Evolutionary conservation across 2,888 invertebrate genomes (phyloP).

Genomic region (Synergus itoensis): DNA sequence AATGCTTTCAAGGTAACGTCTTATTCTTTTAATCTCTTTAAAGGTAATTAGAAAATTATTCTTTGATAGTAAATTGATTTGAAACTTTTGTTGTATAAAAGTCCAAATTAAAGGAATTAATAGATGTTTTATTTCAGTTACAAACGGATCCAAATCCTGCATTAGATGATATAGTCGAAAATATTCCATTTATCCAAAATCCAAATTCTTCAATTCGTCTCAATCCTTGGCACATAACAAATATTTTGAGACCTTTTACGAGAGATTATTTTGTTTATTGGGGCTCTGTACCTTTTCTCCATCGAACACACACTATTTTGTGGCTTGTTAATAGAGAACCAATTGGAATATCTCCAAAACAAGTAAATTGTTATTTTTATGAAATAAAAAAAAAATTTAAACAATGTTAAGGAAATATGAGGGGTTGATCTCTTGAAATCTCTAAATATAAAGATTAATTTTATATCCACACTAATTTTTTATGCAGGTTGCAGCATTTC

Average conservation of each 20-base stretch:
- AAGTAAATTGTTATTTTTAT: conserved; percentile 76
- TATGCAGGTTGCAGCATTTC: conserved; percentile 80
- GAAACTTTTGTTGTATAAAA: not conserved
- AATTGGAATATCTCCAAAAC: conserved; percentile 80
- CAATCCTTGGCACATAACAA: conserved; percentile 79
- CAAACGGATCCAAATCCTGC: conserved; percentile 78
- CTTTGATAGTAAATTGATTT: not conserved
- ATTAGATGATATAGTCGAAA: conserved; percentile 78
- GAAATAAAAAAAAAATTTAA: not conserved
- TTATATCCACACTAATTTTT: not conserved
- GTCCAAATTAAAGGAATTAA: not conserved
- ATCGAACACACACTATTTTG: conserved; percentile 78
- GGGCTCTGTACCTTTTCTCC: conserved; percentile 77
- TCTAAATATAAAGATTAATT: not conserved
- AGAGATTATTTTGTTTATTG: conserved; percentile 82
- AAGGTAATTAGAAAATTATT: not conserved
- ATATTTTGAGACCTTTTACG: conserved; percentile 80
- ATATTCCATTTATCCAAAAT: conserved; percentile 79
- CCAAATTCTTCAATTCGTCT: conserved; percentile 79
- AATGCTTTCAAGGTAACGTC: conserved; percentile 81
- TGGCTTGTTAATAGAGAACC: conserved; percentile 83
- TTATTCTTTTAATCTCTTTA: too few species aligned
- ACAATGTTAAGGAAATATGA: too few species aligned
- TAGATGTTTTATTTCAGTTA: conserved; percentile 74
- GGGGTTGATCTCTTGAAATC: too few species aligned